phyloP scores from a whole-genome alignment of 2,113 vertebrate genomes.

The Zonotrichia leucophrys region DNA sequence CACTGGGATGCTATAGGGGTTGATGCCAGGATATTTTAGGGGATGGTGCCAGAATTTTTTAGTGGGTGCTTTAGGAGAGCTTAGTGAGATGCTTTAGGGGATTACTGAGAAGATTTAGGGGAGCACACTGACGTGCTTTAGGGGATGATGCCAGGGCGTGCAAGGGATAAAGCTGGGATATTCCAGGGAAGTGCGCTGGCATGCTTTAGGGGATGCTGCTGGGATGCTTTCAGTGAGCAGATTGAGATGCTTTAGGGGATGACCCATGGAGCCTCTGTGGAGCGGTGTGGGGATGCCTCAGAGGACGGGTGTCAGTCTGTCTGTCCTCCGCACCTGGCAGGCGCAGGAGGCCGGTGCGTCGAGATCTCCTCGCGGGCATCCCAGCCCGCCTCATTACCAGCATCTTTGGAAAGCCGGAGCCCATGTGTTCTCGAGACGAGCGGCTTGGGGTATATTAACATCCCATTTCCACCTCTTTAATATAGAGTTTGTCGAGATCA shows the following conservation, averaged over 20 bases:
- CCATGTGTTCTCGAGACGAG: conserved; percentile 50
- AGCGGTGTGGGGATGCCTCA: neutral
- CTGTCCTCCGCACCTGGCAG: neutral
- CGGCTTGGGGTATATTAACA: conserved; percentile 67
- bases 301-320: neutral
- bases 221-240: neutral
- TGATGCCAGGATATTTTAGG: neutral
- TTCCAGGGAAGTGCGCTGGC: neutral
- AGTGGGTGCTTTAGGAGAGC: neutral
- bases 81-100: neutral
- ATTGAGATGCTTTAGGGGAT: neutral
- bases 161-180: neutral
- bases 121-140: neutral
- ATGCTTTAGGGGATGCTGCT: neutral
- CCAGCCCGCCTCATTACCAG: conserved; percentile 27
- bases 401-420: neutral
- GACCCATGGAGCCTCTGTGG: neutral
- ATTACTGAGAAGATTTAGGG: neutral
- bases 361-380: conserved; percentile 7
- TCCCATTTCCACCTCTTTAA: conserved; percentile 74
- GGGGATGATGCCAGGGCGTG: neutral
- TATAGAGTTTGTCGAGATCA: conserved; percentile 69
- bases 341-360: neutral
- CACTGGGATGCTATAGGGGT: neutral
- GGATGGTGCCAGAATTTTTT: neutral